Base-by-base conservation (phyloP, 2,113 vertebrate genomes). In the Rhabdomys dilectus region DNA sequence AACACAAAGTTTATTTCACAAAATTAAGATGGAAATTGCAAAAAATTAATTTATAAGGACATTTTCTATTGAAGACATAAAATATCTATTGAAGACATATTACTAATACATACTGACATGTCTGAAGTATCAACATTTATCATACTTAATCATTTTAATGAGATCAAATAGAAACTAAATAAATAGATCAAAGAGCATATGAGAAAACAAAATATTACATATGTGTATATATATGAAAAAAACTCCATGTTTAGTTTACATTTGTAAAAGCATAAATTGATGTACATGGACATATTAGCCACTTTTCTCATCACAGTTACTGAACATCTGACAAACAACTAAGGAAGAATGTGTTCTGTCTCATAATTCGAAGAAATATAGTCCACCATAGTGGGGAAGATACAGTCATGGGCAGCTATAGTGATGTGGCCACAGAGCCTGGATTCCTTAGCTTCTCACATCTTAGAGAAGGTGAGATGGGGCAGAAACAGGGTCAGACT, bases 91-190 rank as follows among this genome's bases (percentile, higher is more conserved):
- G 45, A 45, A 60, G 88, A 1, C 60, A 51, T 89, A 51, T 89
- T 13, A 91, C 17, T 84, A 85, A 26, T 53, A 66, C 31, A 21
- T 86, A 48, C 60, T 19, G 58, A 31, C 17, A 22, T 22, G 36
- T 94, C 62, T 53, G 58, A 81, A 58, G 34, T 34, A 36, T 24
- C 16, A 51, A 68, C 17, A 34, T 91, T 17, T 48, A 56, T 68
- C 48, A 34, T 68, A 29, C 34, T 68, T 68, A 31, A 34, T 31
- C 12, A 64, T 64, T 24, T 95, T 66, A 80, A 12, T 56, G 21
- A 93, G 21, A 76, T 60, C 58, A 95, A 93, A 89, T 8, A 87
- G 16, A 56, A 39, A 86, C 80, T 36, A n/a, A 82, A 88, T 39
- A 95, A 81, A 42, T 76, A 36, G 12, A 76, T 68, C 56, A 22